Base-by-base conservation (phyloP, 2,797 vertebrate genomes). In the Petrocephalus sullivani region DNA sequence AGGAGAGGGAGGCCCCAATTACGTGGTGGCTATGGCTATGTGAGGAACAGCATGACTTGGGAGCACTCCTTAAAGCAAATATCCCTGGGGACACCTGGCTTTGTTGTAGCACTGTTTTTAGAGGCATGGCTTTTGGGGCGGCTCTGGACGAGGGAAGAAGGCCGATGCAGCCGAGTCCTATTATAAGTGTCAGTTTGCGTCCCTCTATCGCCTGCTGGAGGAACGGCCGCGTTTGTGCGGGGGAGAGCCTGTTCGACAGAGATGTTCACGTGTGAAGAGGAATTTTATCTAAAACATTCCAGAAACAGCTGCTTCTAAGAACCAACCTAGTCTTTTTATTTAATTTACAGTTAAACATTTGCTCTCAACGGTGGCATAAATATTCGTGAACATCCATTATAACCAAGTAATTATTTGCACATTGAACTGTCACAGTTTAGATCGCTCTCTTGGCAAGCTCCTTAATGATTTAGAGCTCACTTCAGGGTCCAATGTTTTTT, bases 301-400 rank as follows among this genome's bases (percentile, higher is more conserved):
- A 56, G 21, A 57, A 2, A 57, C 83, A 58, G 49, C 10, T 85
- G 83, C 28, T 23, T 56, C 53, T 85, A 21, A 9, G 54, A 21
- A 33, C 56, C 56, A 46, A 57, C 19, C 21, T 33, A 16, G 49
- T 28, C 16, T 60, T 16, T 28, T 84, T 85, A 85, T 85, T 56
- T 85, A 54, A 56, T 85, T 85, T 85, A 54, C 21, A 51, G 82
- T 85, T 85, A 54, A 21, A 56, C 12, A 54, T 85, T 53, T 85
- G 82, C 82, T 85, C 51, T 51, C 82, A 23, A 54, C 82, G 23
- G 49, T 54, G 51, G 82, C 21, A 23, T 54, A 54, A 85, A 84
- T 85, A 49, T 88, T 83, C 14, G 75, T 16, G n/a, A 83, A 61
- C 21, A 78, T 51, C n/a, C 16, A 57, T 85, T 28, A 53, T 75